phyloP scores from a whole-genome alignment of 35 echinoderm and acorn worm genomes.

The Amphiura filiformis region DNA sequence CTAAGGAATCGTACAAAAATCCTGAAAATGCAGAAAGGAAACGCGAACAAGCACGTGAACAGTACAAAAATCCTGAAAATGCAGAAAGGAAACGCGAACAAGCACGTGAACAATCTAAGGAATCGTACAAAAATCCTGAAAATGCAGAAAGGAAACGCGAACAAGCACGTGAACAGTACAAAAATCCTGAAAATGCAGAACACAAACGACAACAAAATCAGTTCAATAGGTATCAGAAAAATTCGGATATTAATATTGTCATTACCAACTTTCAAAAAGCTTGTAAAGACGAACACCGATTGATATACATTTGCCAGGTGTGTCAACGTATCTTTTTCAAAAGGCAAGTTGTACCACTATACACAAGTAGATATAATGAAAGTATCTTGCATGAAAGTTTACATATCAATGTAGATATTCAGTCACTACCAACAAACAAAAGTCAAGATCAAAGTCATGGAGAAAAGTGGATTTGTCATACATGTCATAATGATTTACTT shows the following conservation, averaged over 20 bases:
- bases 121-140: background rate
- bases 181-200: background rate
- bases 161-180: background rate
- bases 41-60: background rate
- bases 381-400: background rate
- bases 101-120: background rate
- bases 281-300: background rate
- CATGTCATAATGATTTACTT: background rate
- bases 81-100: background rate
- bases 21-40: conserved; percentile 1
- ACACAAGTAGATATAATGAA: background rate
- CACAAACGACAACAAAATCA: background rate
- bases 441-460: too few relatives aligned
- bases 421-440: too few relatives aligned
- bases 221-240: background rate
- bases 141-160: background rate
- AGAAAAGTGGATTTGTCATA: background rate
- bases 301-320: background rate
- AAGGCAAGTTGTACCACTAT: background rate
- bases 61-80: background rate
- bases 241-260: background rate
- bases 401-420: too few relatives aligned
- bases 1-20: background rate
- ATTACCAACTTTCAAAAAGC: background rate
- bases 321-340: conserved; percentile 9